Evolutionary conservation across 1,140 invertebrate genomes (phyloP), one percentile per base, ranked within the genome.

Genomic region (Drosophila albomicans): DNA sequence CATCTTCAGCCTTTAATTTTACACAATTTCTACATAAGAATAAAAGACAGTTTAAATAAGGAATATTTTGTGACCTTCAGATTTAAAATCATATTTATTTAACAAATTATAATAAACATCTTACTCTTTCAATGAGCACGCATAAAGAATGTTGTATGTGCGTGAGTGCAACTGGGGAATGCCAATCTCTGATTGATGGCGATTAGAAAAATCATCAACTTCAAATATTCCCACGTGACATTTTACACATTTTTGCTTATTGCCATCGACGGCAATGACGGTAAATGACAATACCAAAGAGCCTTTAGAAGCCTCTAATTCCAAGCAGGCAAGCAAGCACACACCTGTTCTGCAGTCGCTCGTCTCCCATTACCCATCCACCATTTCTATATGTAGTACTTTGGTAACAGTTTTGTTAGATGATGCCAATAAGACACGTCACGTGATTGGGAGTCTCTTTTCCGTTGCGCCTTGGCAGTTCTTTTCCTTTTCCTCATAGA

Each of bases 401-500:
- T 76, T 54, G 67, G 76, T 13, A 16, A 52, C 13, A 25, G 48
- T 61, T 61, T 38, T 10, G n/a, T 25, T 51, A 69, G 71, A 88
- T 88, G 84, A 88, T 72, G 84, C 85, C 84, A 88, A 88, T 88
- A 88, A 84, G 84, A 88, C 84, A 88, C 84, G 84, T 84, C 84
- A 88, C 84, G 78, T 84, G 74, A 84, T 72, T 88, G 54, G 2
- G 3, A 45, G 25, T 68, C 41, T 30, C 16, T 59, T 61, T 52
- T 8, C 48, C n/a, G 49, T 28, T 41, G 1, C 11, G 32, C 51
- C 15, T 49, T 38, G 4, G 25, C 11, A n/a, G 5, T 63, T 62
- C 41, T 56, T 64, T 8, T 63, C 58, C 41, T 56, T 64, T 54
- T n/a, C 13, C 52, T 35, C 28, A 38, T 13, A 43, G 38, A 28